A percentile compares a stretch with the other conserved stretches of the same genome.
phyloP scores from a whole-genome alignment of 2,113 vertebrate genomes.

The Atrichornis clamosus region DNA sequence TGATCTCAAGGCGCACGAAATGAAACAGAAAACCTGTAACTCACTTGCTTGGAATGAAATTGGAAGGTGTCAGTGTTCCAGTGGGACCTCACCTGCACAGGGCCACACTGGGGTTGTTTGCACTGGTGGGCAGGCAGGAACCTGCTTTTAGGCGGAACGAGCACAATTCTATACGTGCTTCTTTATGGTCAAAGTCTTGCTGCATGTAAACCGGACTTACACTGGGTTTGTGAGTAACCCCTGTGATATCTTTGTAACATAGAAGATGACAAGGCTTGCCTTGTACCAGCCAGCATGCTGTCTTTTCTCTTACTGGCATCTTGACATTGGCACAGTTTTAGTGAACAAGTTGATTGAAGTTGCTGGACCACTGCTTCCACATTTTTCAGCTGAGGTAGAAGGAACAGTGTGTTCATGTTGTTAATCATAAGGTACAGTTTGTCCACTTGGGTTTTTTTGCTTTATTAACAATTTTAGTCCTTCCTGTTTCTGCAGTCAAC shows the following conservation, averaged over 20 bases:
- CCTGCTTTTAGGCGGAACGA: not conserved
- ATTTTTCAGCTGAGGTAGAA: not conserved
- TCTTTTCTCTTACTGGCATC: not conserved
- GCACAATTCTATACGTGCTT: not conserved
- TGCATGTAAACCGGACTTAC: not conserved
- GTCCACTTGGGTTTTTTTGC: rapidly evolving
- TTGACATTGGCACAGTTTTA: not conserved
- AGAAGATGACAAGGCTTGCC: not conserved
- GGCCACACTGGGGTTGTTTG: rapidly evolving
- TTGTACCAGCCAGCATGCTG: no score
- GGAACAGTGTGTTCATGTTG: rapidly evolving
- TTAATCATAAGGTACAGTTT: not conserved
- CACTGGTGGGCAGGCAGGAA: not conserved
- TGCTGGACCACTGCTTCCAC: not conserved
- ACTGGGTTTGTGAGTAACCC: not conserved
- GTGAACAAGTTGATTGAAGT: not conserved
- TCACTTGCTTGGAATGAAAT: rapidly evolving
- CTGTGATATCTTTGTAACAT: rapidly evolving
- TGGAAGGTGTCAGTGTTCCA: rapidly evolving
- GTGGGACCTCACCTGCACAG: rapidly evolving
- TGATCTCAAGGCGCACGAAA: rapidly evolving
- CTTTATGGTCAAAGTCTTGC: not conserved
- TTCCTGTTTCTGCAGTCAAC: not conserved
- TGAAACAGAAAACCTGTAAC: not conserved
- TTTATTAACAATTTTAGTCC: not conserved